Base-by-base conservation (phyloP, 2,888 invertebrate species). In the Abrostola triplasia region DNA sequence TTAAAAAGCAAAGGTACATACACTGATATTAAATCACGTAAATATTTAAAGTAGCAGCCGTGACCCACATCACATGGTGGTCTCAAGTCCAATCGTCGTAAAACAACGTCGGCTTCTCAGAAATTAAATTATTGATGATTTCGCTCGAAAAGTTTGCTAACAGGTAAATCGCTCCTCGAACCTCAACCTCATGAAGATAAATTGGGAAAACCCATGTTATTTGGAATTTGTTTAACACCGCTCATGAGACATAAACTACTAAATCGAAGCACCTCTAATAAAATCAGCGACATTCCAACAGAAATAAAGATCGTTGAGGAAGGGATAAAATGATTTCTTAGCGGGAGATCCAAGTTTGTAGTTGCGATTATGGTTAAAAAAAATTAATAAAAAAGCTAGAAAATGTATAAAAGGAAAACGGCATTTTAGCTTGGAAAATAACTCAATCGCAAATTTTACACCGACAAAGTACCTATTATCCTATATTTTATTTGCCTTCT, bases 61-160 rank as follows among this genome's bases (percentile, higher is more conserved):
- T 24, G 24, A 24, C 24, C 24, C 24, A 24, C 24, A 4, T 24
- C 24, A 24, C 24, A 24, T 24, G 24, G 1, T 24, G 24, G 24
- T 24, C 24, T 24, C 24, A 24, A 24, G 24, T 24, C 24, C 24
- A 24, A 24, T 24, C 24, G 24, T 41, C 40, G 37, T 62, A 36
- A 61, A 64, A 61, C 65, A 35, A 75, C 61, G 72, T 59, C 61
- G 53, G 6, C 24, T 61, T 56, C 59, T 41, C 24, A n/a, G 59
- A 59, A 61, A 49, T 52, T 60, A 38, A 24, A 24, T 24, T 24
- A 24, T 60, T 49, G 42, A 36, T 36, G 41, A 49, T n/a, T 69
- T 69, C 58, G 4, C 41, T 49, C 41, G 38, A 70, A 60, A 55
- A 38, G 0, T 41, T 8, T 24, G 24, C 24, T 24, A 24, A 24